A percentile compares a stretch with the other conserved stretches of the same genome.
These are phyloP conservation scores for Battus philenor DNA, from an alignment of 1,140 invertebrate species.

Conservation along the genomic window DNA sequence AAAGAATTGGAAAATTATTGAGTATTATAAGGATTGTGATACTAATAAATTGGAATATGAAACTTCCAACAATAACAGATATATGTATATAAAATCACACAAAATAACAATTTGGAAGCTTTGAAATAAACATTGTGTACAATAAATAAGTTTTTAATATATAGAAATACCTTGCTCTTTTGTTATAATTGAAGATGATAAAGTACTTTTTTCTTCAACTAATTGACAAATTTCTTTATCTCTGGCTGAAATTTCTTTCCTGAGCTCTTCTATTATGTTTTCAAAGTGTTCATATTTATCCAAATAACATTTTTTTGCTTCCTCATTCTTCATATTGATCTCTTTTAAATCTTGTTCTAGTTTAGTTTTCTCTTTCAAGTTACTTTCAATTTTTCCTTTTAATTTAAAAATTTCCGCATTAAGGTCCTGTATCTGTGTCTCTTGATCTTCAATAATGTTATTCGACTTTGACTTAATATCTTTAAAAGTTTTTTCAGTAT, in stretches of 20 bases:
- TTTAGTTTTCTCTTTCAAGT: slow-evolving; percentile 17
- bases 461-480: slow-evolving; percentile 20
- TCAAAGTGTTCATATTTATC: slow-evolving; percentile 17
- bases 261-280: background rate
- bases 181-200: background rate
- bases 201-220: background rate
- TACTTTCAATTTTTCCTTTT: slow-evolving; percentile 10
- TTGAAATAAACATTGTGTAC: too few species aligned
- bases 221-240: background rate
- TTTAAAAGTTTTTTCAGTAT: slow-evolving; percentile 25
- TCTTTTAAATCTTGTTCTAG: slow-evolving; percentile 15
- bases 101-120: too few species aligned
- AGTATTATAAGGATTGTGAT: too few species aligned
- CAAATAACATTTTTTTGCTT: slow-evolving; percentile 23
- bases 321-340: slow-evolving; percentile 19
- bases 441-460: slow-evolving; percentile 21
- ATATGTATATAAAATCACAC: too few species aligned
- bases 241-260: background rate
- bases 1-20: too few species aligned
- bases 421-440: slow-evolving; percentile 20
- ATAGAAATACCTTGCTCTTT: slow-evolving; percentile 1
- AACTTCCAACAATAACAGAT: too few species aligned
- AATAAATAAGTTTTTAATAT: too few species aligned
- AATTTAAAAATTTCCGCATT: slow-evolving; percentile 19
- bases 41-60: too few species aligned